Evolutionary conservation across 2,888 invertebrate species (phyloP).

Genomic region (Chrysolina americana): DNA sequence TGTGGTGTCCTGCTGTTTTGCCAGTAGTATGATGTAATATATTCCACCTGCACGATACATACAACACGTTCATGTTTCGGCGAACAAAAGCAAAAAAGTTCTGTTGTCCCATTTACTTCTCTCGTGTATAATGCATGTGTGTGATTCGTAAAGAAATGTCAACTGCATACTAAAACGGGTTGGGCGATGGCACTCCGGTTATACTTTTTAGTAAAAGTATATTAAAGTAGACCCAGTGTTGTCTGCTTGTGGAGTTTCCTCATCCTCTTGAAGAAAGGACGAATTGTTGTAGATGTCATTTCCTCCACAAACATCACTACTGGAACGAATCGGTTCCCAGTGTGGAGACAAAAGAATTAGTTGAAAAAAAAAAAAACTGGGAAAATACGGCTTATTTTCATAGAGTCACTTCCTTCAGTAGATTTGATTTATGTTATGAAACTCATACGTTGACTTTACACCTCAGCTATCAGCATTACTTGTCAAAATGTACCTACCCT

Average conservation of each 20-base stretch:
- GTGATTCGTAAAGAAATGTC: not conserved
- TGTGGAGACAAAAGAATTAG: too few relatives aligned
- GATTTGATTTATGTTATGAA: too few relatives aligned
- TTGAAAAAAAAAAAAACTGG: too few relatives aligned
- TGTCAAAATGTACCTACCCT: too few relatives aligned
- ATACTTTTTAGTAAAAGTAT: slow-evolving; percentile 1
- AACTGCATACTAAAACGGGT: not conserved
- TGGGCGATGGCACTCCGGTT: not conserved
- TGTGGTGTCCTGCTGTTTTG: not conserved
- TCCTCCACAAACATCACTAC: too few relatives aligned
- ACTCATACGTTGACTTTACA: too few relatives aligned
- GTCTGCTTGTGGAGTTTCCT: not conserved
- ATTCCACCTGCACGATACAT: slow-evolving; percentile 11
- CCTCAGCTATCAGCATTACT: too few relatives aligned
- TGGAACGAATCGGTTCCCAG: too few relatives aligned
- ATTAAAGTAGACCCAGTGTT: not conserved
- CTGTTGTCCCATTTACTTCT: slow-evolving; percentile 3
- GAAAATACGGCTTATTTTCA: too few relatives aligned
- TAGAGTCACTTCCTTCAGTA: too few relatives aligned
- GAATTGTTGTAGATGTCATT: too few relatives aligned
- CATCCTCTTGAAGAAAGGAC: too few relatives aligned
- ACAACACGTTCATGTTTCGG: not conserved
- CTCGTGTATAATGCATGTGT: not conserved
- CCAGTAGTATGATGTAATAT: not conserved
- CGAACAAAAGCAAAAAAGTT: slow-evolving; percentile 2